Percentiles rank a stretch among this genome's conserved stretches.
These are phyloP conservation scores for Nothura maculosa DNA, from an alignment of 2,797 vertebrate species.

Conservation along the genomic window DNA sequence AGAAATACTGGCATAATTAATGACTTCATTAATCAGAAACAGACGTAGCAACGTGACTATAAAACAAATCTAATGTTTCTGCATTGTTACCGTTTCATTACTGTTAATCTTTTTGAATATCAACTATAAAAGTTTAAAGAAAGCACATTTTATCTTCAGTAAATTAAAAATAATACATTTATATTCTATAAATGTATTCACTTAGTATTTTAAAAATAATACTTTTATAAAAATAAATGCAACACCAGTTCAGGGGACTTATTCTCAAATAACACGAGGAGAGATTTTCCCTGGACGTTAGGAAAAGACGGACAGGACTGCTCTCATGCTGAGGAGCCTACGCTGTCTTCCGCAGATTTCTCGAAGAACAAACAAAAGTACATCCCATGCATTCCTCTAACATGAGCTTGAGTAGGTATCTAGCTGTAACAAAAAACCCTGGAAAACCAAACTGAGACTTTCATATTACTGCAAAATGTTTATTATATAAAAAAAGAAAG, in stretches of 20 bases:
- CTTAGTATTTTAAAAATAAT: background rate
- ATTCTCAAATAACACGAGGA: background rate
- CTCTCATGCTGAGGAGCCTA: background rate
- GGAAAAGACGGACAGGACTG: background rate
- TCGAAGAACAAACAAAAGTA: background rate
- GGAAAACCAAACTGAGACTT: slow-evolving; percentile 6
- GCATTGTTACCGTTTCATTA: background rate
- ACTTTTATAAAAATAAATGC: rapidly evolving
- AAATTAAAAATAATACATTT: background rate
- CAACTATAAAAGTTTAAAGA: background rate
- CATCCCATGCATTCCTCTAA: background rate
- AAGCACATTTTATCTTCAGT: background rate
- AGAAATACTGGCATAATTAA: slow-evolving; percentile 52
- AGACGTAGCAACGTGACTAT: background rate
- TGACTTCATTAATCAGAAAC: slow-evolving; percentile 40
- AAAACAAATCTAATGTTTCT: background rate
- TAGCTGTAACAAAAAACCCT: slow-evolving; percentile 3
- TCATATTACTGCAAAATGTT: background rate
- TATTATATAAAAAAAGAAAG: slow-evolving; percentile 21
- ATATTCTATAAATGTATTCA: no score
- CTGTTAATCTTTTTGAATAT: background rate
- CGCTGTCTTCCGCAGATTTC: background rate
- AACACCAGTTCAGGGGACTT: background rate
- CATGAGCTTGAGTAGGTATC: background rate
- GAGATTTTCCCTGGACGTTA: background rate